These are phyloP conservation scores for Scelioninae gen. 2 DNA, from an alignment of 2,888 invertebrate species.

Conservation along the genomic window DNA sequence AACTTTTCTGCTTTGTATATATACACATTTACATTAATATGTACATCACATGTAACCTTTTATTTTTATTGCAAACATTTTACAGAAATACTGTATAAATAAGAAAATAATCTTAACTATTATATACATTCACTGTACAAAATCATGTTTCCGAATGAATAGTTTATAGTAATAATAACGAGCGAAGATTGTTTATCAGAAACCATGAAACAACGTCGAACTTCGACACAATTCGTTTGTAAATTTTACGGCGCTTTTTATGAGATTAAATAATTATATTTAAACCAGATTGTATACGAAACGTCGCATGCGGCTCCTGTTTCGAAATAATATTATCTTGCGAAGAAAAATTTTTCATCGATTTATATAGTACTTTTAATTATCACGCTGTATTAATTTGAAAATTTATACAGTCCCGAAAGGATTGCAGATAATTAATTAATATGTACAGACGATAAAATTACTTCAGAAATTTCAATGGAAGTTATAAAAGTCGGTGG, in stretches of 20 bases:
- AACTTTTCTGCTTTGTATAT: constrained; percentile 41
- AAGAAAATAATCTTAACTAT: constrained; percentile 22
- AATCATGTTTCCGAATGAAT: constrained; percentile 36
- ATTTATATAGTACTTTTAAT: background rate
- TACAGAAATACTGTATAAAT: constrained; percentile 18
- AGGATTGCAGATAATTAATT: background rate
- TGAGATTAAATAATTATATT: constrained; percentile 22
- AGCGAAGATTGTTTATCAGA: constrained; percentile 25
- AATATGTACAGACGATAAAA: background rate
- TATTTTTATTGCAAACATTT: constrained; percentile 37
- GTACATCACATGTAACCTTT: no score
- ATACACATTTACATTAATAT: constrained; percentile 16
- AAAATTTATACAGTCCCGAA: background rate
- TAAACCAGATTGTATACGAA: constrained; percentile 27
- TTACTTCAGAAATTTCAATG: background rate
- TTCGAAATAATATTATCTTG: constrained; percentile 22
- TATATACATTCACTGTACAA: constrained; percentile 50
- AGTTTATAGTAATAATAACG: constrained; percentile 27
- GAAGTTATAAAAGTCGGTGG: constrained; percentile 2
- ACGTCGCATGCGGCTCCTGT: constrained; percentile 13
- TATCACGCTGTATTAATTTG: background rate
- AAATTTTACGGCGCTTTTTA: constrained; percentile 41
- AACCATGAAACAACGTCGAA: constrained; percentile 22
- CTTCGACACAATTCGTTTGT: constrained; percentile 23
- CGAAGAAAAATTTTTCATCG: background rate